Evolutionary conservation across 1,140 invertebrate species (phyloP), one percentile per base, ranked within the genome.

Genomic region (Euschistus heros): DNA sequence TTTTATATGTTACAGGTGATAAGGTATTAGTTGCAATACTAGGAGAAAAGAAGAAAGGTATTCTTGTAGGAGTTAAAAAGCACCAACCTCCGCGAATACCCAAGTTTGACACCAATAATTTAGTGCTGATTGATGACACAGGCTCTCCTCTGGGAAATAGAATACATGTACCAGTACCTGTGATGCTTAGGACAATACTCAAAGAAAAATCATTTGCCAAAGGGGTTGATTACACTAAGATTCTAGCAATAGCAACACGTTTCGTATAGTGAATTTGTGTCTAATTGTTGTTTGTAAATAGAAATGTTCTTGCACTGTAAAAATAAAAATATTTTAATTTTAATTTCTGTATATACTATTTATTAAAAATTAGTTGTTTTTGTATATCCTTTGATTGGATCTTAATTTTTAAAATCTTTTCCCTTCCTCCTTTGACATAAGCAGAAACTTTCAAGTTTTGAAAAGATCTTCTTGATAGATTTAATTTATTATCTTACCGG

Each of bases 21-120:
- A 87, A 83, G 81, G 87, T 99, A 13, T 73, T 98, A 69, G 85
- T 98, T n/a, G 93, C 97, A 4, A 92, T 99, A 69, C 92, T 91
- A 76, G 96, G 96, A 27, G 87, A 98, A 74, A 98, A 95, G 81
- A 95, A 94, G 73, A 94, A 94, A 76, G 97, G 87, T 2, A 91
- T 95, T 67, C 80, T 99, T 57, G 95, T 99, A 24, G 97, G 97
- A 0, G 77, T 92, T 1, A 94, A 93, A 73, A 86, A 92, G 73
- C 84, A 82, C 64, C 91, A 97, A 73, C 81, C 83, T 64, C 74
- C 86, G 5, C 88, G 91, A 75, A 80, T 95, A 37, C 96, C 96
- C 0, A 89, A 87, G 72, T 96, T 92, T 77, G 97, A 99, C 75
- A 92, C 86, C 68, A 99, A 99, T 74, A 99, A 99, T 77, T 75